Base-by-base conservation (phyloP, 2,113 vertebrate genomes). In the Lagenorhynchus albirostris region DNA sequence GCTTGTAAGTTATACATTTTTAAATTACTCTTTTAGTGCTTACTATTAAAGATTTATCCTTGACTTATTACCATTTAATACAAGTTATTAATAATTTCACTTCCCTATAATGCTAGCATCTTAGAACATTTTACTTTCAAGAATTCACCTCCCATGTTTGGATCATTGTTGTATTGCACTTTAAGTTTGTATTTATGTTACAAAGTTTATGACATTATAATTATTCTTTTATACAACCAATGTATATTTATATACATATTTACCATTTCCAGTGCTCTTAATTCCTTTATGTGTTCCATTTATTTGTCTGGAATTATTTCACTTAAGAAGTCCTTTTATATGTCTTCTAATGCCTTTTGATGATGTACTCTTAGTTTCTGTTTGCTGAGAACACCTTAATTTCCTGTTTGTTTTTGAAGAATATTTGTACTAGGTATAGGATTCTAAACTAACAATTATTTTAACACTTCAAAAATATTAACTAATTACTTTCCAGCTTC, bases 11-110 rank as follows among this genome's bases (percentile, higher is more conserved):
- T 87, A 93, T 88, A 90, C 62, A 93, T 93, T 88, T 20, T 71
- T 85, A 79, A 68, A 76, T 89, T 89, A 41, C n/a, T 96, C 67
- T 68, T 91, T 97, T 84, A 93, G 65, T 97, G 50, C n/a, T 91
- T 94, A 71, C n/a, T 81, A 95, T 96, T 94, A 89, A 96, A 92
- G 73, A 92, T 96, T 74, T 89, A 95, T 81, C 79, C 44, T 91
- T 88, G 83, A 89, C 8, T 73, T 88, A 95, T 89, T 96, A 38
- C 25, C 70, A 53, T 55, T 25, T 81, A 91, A 82, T 38, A 74
- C 44, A 74, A 73, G n/a, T 96, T 94, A 89, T 96, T 92, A 94
- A 93, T 91, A 97, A 67, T 84, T 83, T 74, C 31, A 13, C 29
- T 74, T 87, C 15, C 1, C 13, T 53, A 6, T 80, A 88, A 79